A percentile compares a stretch with the other conserved stretches of the same genome.
phyloP scores from a whole-genome alignment of 2,797 vertebrate species.

The Hybognathus amarus region DNA sequence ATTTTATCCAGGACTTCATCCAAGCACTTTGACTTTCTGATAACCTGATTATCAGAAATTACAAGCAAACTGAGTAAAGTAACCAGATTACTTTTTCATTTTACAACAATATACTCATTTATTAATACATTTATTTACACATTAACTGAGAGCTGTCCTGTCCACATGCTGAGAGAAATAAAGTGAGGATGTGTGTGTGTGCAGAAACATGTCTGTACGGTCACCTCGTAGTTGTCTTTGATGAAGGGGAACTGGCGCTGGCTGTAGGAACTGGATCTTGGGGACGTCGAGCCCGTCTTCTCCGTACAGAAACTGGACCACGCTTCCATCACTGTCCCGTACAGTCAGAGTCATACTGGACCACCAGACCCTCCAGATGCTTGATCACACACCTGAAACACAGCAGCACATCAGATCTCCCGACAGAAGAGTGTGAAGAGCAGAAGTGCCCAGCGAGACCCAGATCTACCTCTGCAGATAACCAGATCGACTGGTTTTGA shows the following conservation, averaged over 20 bases:
- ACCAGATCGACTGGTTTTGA: constrained; percentile 96
- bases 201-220: neutral
- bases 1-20: constrained; percentile 84
- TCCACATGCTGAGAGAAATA: no score
- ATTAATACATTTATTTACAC: no score
- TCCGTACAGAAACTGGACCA: constrained; percentile 96
- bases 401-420: no score
- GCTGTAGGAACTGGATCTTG: constrained; percentile 92
- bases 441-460: neutral
- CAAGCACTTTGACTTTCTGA: constrained; percentile 84
- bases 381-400: constrained; percentile 90
- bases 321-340: constrained; percentile 93
- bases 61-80: no score
- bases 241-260: constrained; percentile 91
- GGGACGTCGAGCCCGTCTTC: constrained; percentile 96
- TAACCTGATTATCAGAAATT: no score
- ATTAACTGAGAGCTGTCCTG: no score
- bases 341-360: constrained; percentile 97
- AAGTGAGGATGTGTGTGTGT: no score
- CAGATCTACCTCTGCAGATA: constrained; percentile 90
- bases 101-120: no score
- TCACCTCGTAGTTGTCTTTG: constrained; percentile 91
- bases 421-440: neutral
- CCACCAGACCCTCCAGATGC: constrained; percentile 93
- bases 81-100: no score